phyloP scores from a whole-genome alignment of 1,140 invertebrate genomes.

The Formica exsecta region DNA sequence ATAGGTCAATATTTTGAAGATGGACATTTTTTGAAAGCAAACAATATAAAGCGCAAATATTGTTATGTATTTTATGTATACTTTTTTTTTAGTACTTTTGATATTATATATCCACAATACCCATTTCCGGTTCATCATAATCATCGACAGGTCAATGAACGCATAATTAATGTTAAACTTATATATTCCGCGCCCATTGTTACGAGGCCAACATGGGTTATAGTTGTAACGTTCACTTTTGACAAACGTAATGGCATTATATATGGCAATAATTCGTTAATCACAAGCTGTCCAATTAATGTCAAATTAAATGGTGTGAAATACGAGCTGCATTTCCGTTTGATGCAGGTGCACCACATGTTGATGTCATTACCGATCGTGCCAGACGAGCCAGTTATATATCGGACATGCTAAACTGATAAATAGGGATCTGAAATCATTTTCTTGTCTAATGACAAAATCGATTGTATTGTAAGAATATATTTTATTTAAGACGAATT shows the following conservation, averaged over 20 bases:
- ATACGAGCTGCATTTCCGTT: constrained; percentile 59
- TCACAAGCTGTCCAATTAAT: constrained; percentile 58
- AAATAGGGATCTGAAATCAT: constrained; percentile 23
- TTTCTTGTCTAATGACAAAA: constrained; percentile 9
- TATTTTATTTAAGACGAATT: neutral
- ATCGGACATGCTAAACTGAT: neutral
- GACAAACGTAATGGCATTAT: constrained; percentile 46
- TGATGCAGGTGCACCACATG: constrained; percentile 49
- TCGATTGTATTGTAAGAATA: neutral
- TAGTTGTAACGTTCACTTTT: constrained; percentile 55
- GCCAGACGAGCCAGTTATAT: constrained; percentile 1
- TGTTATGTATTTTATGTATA: neutral
- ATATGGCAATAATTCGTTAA: constrained; percentile 59
- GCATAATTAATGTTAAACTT: constrained; percentile 54
- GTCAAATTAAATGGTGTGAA: constrained; percentile 64
- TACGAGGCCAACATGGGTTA: constrained; percentile 19
- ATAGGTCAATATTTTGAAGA: constrained; percentile 44
- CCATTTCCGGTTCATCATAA: constrained; percentile 41
- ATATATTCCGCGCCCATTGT: constrained; percentile 35
- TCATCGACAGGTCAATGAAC: constrained; percentile 41
- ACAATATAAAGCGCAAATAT: constrained; percentile 10
- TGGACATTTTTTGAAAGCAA: constrained; percentile 19
- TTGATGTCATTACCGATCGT: constrained; percentile 50
- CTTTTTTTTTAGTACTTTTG: neutral
- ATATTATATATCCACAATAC: constrained; percentile 36